Percentiles rank a stretch among this genome's conserved stretches.
These are phyloP conservation scores for Agonopterix heracliana DNA, from an alignment of 2,888 invertebrate species.

Conservation along the genomic window DNA sequence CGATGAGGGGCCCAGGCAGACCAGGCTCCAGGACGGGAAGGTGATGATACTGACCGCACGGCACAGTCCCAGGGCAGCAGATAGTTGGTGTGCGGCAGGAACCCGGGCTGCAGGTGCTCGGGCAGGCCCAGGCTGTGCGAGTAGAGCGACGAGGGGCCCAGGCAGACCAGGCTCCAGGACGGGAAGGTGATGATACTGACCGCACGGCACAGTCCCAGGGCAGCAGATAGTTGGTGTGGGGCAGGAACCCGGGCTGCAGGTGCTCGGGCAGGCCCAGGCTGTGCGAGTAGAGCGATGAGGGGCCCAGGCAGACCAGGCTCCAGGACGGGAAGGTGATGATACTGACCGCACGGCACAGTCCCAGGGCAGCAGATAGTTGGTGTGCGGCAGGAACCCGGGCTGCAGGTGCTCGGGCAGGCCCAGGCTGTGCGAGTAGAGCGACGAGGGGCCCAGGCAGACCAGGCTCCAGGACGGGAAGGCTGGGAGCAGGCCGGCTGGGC, in stretches of 20 bases:
- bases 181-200: slow-evolving; percentile 78
- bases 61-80: no score
- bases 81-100: no score
- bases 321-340: slow-evolving; percentile 86
- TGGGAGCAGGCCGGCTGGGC: slow-evolving; percentile 86
- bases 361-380: slow-evolving; percentile 96
- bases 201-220: slow-evolving; percentile 88
- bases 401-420: slow-evolving; percentile 90
- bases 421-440: slow-evolving; percentile 90
- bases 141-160: no score
- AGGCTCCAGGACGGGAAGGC: slow-evolving; percentile 94
- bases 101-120: no score
- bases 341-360: slow-evolving; percentile 75
- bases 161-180: slow-evolving; percentile 92
- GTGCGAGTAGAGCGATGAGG: slow-evolving; percentile 93
- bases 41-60: no score
- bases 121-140: no score
- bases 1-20: no score
- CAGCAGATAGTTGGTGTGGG: slow-evolving; percentile 91
- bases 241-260: slow-evolving; percentile 91
- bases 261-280: slow-evolving; percentile 88
- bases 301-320: slow-evolving; percentile 93
- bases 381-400: slow-evolving; percentile 92
- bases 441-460: slow-evolving; percentile 91
- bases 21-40: no score